Evolutionary conservation across 1,140 invertebrate species (phyloP).

Genomic region (Ectropis grisescens): DNA sequence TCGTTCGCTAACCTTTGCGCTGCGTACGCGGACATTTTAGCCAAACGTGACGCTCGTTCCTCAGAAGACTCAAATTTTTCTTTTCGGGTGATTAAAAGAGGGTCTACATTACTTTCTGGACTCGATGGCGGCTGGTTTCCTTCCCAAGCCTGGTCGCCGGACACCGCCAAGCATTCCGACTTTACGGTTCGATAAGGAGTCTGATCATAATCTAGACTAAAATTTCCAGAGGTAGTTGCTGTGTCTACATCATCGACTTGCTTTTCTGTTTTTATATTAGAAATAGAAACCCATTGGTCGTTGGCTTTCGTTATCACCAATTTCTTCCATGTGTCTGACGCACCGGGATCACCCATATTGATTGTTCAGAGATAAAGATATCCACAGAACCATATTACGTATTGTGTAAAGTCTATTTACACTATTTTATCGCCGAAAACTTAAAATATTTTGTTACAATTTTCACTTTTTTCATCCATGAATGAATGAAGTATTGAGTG

Average conservation of each 20-base stretch:
- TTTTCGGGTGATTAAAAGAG: too few species aligned
- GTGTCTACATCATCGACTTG: conserved; percentile 5
- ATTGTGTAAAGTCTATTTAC: background rate
- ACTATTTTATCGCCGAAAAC: too few species aligned
- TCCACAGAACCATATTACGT: conserved; percentile 54
- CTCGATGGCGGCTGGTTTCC: too few species aligned
- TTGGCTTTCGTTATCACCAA: conserved; percentile 55
- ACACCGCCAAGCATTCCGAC: too few species aligned
- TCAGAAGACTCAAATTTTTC: conserved; percentile 66
- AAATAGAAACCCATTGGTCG: conserved; percentile 47
- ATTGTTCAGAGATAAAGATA: conserved; percentile 52
- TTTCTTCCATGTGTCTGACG: conserved; percentile 56
- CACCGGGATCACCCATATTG: conserved; percentile 57
- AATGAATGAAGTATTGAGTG: too few species aligned
- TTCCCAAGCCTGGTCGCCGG: too few species aligned
- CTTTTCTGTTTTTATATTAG: conserved; percentile 35
- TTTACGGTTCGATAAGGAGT: too few species aligned
- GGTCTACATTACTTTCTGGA: too few species aligned
- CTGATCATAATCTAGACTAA: conserved; percentile 18
- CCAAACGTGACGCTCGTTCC: conserved; percentile 58
- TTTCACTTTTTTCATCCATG: too few species aligned
- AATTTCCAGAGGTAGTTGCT: conserved; percentile 5
- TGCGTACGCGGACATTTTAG: conserved; percentile 65
- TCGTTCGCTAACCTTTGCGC: conserved; percentile 69
- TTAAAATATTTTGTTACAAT: too few species aligned